Percentiles rank a stretch among this genome's conserved stretches.
Conservation (phyloP, 2,797 vertebrate species). For the Buphagus erythrorhynchus region DNA sequence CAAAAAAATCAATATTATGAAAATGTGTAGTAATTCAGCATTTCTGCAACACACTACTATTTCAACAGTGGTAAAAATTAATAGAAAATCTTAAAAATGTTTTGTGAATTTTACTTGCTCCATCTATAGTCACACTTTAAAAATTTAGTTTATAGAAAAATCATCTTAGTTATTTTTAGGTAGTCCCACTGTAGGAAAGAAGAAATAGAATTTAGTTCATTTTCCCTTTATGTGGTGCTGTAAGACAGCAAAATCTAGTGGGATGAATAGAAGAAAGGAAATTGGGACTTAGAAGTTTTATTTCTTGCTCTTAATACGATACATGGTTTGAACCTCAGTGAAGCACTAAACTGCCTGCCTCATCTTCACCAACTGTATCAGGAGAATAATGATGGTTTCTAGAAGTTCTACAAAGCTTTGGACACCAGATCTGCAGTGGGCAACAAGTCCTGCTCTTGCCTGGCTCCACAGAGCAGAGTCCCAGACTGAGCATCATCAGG, state of each 20-base stretch:
- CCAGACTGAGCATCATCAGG: not conserved
- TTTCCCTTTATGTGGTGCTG: not conserved
- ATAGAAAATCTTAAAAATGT: not conserved
- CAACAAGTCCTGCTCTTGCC: not conserved
- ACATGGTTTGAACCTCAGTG: not conserved
- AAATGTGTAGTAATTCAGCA: not conserved
- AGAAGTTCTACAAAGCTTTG: not conserved
- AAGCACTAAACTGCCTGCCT: not conserved
- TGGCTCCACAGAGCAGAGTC: not conserved
- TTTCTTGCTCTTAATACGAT: not conserved
- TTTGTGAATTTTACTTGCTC: not conserved
- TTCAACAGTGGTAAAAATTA: not conserved
- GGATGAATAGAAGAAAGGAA: not conserved
- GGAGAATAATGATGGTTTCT: not conserved
- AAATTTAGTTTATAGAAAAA: not conserved
- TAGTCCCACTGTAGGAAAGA: not conserved
- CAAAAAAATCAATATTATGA: not conserved
- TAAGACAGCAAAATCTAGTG: not conserved
- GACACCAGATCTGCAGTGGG: not conserved
- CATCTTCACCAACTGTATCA: fast-evolving
- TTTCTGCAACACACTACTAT: not conserved
- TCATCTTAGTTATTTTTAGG: not conserved
- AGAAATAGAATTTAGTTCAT: not conserved
- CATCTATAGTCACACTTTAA: not conserved
- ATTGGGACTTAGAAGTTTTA: not conserved